phyloP scores from a whole-genome alignment of 2,797 vertebrate genomes.

The Tapera naevia region DNA sequence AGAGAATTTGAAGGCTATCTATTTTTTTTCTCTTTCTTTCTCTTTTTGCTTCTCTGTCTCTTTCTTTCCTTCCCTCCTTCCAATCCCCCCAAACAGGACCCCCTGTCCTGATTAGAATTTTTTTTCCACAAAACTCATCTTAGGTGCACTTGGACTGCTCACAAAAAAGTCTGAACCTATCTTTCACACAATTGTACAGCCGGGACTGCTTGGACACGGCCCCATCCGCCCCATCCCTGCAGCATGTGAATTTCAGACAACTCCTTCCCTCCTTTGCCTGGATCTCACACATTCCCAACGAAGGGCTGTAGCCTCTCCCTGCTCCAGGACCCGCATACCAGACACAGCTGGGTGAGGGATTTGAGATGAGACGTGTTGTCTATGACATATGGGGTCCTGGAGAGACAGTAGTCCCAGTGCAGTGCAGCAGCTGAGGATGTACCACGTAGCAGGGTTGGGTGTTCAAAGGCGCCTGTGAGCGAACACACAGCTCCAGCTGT shows the following conservation, averaged over 20 bases:
- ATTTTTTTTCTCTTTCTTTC: not conserved
- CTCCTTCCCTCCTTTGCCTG: not conserved
- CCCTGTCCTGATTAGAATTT: not conserved
- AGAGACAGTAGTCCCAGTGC: fast-evolving
- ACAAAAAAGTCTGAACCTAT: not conserved
- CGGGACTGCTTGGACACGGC: fast-evolving
- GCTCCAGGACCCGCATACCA: not conserved
- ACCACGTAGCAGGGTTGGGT: not conserved
- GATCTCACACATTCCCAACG: not conserved
- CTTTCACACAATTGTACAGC: not conserved
- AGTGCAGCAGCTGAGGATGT: fast-evolving
- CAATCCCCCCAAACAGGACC: not conserved
- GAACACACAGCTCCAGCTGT: not conserved
- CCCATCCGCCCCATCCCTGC: fast-evolving
- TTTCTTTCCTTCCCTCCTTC: not conserved
- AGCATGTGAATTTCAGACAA: not conserved
- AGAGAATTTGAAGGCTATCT: not conserved
- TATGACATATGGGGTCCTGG: not conserved
- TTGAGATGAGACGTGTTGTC: fast-evolving
- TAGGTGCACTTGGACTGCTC: not conserved
- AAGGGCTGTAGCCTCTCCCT: not conserved
- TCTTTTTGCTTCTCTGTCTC: no score
- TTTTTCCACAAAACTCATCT: not conserved
- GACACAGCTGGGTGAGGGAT: not conserved
- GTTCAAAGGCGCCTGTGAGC: not conserved